phyloP scores from a whole-genome alignment of 2,797 vertebrate species.

The Nyctibius grandis region DNA sequence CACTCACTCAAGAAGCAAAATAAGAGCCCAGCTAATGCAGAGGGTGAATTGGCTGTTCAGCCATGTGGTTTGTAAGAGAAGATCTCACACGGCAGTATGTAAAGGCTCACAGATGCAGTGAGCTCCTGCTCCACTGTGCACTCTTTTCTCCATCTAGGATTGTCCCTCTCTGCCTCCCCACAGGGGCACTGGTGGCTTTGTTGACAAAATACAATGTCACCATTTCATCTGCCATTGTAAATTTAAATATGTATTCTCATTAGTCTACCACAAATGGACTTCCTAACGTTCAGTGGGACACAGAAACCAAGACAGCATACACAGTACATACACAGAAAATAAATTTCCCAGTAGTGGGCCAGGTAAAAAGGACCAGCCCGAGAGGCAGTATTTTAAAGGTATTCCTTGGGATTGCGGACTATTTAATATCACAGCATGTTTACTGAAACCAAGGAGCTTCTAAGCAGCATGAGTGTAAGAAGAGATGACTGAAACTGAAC shows the following conservation, averaged over 20 bases:
- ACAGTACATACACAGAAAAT: not conserved
- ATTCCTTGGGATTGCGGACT: not conserved
- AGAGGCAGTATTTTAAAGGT: not conserved
- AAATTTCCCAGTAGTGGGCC: not conserved
- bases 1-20: rapidly evolving
- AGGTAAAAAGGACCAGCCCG: not conserved
- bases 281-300: not conserved
- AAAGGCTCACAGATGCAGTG: not conserved
- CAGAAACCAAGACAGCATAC: not conserved
- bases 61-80: not conserved
- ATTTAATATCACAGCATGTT: not conserved
- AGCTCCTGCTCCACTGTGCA: not conserved
- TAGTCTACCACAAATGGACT: not conserved
- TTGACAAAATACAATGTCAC: not conserved
- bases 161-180: not conserved
- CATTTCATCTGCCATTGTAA: not conserved
- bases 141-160: not conserved
- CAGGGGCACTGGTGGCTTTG: not conserved
- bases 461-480: not conserved
- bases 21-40: not conserved
- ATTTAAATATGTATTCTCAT: not conserved
- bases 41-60: not conserved
- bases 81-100: not conserved
- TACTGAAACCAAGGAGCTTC: not conserved
- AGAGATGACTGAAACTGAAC: not conserved